Evolutionary conservation across 2,797 vertebrate genomes (phyloP).

Genomic region (Ceryle rudis): DNA sequence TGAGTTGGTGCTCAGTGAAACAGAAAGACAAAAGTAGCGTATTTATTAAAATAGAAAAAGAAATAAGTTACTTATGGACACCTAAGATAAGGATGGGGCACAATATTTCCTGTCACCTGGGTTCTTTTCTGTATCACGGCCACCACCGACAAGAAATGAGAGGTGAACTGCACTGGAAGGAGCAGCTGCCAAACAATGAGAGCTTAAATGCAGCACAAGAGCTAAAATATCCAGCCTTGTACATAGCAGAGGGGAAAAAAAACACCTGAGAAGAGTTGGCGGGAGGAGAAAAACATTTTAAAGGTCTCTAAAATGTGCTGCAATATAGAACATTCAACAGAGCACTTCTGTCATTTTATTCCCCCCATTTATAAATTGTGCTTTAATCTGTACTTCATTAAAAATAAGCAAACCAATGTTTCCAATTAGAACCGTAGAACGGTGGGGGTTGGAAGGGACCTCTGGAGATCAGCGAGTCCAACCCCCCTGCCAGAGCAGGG

Average conservation of each 20-base stretch:
- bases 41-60: neutral
- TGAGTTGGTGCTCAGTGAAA: neutral
- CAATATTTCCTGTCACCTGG: neutral
- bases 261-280: neutral
- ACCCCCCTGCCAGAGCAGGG: too few relatives aligned
- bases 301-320: neutral
- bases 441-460: too few relatives aligned
- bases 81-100: neutral
- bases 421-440: neutral
- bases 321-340: neutral
- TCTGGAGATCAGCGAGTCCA: too few relatives aligned
- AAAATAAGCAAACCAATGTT: neutral
- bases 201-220: neutral
- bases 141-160: too few relatives aligned
- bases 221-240: neutral
- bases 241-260: fast-evolving
- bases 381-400: neutral
- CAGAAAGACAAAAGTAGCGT: neutral
- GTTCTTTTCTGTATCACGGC: neutral
- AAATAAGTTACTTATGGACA: neutral
- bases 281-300: neutral
- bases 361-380: neutral
- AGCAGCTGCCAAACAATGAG: neutral
- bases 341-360: neutral
- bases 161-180: neutral